These are phyloP conservation scores for Microtus ochrogaster DNA, from an alignment of 2,113 vertebrate genomes.

Conservation along the genomic window DNA sequence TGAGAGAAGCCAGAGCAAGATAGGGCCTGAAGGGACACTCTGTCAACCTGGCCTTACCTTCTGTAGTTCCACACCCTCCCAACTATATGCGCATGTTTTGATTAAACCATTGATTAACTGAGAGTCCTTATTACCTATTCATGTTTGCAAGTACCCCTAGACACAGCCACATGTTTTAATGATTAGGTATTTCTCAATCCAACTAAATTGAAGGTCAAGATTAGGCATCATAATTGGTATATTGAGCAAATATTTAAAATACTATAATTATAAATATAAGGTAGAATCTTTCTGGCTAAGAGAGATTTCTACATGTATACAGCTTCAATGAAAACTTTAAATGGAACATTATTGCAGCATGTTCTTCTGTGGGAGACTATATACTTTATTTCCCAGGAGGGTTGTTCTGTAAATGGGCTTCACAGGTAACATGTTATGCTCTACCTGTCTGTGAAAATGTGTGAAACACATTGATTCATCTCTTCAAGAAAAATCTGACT, in stretches of 20 bases:
- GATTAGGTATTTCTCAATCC: background rate
- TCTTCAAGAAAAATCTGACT: constrained; percentile 1
- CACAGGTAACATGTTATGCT: background rate
- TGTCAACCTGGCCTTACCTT: no score
- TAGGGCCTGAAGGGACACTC: background rate
- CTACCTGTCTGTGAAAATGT: background rate
- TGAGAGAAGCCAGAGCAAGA: no score
- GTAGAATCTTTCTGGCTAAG: background rate
- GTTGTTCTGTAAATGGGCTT: background rate
- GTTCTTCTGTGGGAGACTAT: background rate
- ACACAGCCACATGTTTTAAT: background rate
- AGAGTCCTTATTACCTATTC: background rate
- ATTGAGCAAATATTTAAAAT: background rate
- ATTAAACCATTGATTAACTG: background rate
- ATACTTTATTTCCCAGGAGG: background rate
- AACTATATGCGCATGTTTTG: background rate
- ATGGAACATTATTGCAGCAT: background rate
- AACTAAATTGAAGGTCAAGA: background rate
- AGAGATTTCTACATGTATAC: background rate
- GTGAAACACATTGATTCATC: background rate
- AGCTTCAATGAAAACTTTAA: background rate
- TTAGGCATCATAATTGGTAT: background rate
- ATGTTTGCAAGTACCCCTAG: background rate
- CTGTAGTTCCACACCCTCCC: background rate
- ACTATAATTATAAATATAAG: background rate